Conservation (phyloP, 2,797 vertebrate species). For the Galaxias olidus region DNA sequence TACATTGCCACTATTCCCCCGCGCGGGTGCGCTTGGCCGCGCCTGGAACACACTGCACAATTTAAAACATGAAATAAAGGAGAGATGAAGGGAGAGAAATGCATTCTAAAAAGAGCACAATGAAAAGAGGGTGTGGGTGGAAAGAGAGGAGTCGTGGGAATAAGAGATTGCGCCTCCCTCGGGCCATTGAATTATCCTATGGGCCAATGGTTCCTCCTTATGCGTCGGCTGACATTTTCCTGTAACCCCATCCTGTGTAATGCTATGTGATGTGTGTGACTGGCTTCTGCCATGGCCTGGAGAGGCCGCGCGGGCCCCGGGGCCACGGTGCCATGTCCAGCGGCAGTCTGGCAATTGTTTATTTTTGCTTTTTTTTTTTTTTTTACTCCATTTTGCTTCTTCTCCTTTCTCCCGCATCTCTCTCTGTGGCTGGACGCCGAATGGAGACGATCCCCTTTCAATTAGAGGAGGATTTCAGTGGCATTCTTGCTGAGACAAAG, state of each 20-base stretch:
- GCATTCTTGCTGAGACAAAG: constrained; percentile 59
- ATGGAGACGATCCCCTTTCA: constrained; percentile 64
- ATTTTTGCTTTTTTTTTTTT: constrained; percentile 51
- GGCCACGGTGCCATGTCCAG: constrained; percentile 57
- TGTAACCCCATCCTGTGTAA: constrained; percentile 79
- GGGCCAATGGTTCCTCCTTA: constrained; percentile 80
- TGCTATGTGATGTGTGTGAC: constrained; percentile 80
- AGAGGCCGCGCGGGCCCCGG: constrained; percentile 56
- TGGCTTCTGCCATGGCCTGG: constrained; percentile 74
- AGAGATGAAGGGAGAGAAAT: constrained; percentile 20
- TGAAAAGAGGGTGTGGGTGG: constrained; percentile 77
- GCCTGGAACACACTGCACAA: constrained; percentile 54
- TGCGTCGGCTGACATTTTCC: constrained; percentile 78
- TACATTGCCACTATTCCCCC: constrained; percentile 37
- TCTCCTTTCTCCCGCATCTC: constrained; percentile 17
- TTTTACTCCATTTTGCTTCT: constrained; percentile 42
- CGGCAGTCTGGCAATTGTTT: constrained; percentile 66
- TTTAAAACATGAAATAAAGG: constrained; percentile 66
- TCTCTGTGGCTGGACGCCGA: constrained; percentile 27
- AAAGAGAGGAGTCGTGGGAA: constrained; percentile 82
- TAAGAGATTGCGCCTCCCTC: constrained; percentile 75
- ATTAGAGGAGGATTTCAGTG: constrained; percentile 63
- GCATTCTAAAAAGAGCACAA: constrained; percentile 63
- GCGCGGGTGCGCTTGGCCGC: constrained; percentile 43
- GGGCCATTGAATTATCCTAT: constrained; percentile 80